These are phyloP conservation scores for Notodonta dromedarius DNA, from an alignment of 2,888 invertebrate species.

Conservation along the genomic window DNA sequence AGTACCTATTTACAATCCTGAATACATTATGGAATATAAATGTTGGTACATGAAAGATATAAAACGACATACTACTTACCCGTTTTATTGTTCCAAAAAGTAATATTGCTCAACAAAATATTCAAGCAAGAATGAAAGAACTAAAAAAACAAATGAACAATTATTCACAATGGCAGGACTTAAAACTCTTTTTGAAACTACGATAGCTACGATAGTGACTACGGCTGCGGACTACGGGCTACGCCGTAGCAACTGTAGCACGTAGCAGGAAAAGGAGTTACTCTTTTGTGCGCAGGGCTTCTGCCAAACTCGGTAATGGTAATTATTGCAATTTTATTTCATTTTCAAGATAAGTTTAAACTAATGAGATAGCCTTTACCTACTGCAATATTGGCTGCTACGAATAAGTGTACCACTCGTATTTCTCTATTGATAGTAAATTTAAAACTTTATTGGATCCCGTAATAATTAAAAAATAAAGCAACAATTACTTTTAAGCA, in stretches of 20 bases:
- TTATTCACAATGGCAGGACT: conserved; percentile 65
- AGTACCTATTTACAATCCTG: too few species aligned
- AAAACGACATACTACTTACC: too few species aligned
- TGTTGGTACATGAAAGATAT: too few species aligned
- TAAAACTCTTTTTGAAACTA: too few species aligned
- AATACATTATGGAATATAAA: neutral
- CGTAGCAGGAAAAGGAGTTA: conserved; percentile 77
- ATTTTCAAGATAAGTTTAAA: conserved; percentile 36
- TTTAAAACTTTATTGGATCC: too few species aligned
- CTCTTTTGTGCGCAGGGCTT: conserved; percentile 66
- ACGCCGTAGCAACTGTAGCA: conserved; percentile 70
- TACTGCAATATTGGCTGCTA: too few species aligned
- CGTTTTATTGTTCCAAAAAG: neutral
- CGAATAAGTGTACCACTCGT: too few species aligned
- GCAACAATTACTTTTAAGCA: neutral
- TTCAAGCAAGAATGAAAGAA: conserved; percentile 44
- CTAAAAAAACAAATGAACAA: conserved; percentile 56
- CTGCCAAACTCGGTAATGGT: conserved; percentile 73
- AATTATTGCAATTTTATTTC: conserved; percentile 68
- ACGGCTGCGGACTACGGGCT: conserved; percentile 56
- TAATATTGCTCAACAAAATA: conserved; percentile 15
- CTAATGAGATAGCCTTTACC: neutral
- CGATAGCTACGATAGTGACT: conserved; percentile 41
- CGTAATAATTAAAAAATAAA: too few species aligned
- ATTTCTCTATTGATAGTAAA: too few species aligned